Percentiles rank a stretch among this genome's conserved stretches.
Evolutionary conservation across 2,888 invertebrate species (phyloP).

Genomic region (Cataglyphis rosenhaueri): DNA sequence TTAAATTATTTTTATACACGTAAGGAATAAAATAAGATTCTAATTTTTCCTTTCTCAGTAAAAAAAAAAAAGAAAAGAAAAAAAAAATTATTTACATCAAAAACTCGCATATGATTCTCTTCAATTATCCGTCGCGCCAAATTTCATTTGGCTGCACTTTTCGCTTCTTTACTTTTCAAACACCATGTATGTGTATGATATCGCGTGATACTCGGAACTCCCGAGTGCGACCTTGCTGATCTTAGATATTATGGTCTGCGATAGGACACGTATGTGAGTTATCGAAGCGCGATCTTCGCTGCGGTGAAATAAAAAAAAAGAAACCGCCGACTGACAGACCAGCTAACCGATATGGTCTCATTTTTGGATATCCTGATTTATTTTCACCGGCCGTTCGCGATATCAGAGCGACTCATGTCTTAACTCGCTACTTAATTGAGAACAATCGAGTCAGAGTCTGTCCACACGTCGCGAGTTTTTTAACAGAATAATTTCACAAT

Average conservation of each 20-base stretch:
- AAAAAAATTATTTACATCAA: background rate
- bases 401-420: conserved; percentile 15
- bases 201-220: conserved; percentile 72
- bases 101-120: background rate
- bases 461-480: background rate
- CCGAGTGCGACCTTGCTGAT: conserved; percentile 78
- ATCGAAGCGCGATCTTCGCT: conserved; percentile 68
- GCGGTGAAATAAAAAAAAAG: conserved; percentile 38
- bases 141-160: conserved; percentile 20
- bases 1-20: background rate
- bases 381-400: conserved; percentile 23
- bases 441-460: background rate
- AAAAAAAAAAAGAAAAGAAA: background rate
- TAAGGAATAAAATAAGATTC: background rate
- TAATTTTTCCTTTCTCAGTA: background rate
- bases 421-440: conserved; percentile 13
- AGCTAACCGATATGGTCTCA: conserved; percentile 60
- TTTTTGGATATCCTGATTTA: conserved; percentile 54
- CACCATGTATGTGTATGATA: conserved; percentile 63
- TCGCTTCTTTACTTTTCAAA: conserved; percentile 50
- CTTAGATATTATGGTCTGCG: conserved; percentile 72
- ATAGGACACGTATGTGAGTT: conserved; percentile 76
- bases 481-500: background rate
- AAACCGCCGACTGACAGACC: conserved; percentile 30
- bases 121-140: background rate